Evolutionary conservation across 2,888 invertebrate species (phyloP).

Genomic region (Eupithecia abbreviata): DNA sequence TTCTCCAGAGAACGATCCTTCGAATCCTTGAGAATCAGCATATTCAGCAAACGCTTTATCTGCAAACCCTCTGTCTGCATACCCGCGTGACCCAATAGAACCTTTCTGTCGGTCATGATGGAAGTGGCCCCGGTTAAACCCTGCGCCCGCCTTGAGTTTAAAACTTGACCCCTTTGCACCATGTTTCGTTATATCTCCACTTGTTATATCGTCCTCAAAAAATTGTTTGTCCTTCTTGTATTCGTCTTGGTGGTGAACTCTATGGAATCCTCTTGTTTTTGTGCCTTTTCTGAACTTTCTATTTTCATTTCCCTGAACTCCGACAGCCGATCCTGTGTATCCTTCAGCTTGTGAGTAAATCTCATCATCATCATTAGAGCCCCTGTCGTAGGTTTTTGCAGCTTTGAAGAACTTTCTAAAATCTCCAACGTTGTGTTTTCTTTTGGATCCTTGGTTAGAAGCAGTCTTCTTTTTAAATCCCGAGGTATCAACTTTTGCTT

Average conservation of each 20-base stretch:
- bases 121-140: slow-evolving; percentile 66
- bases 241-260: slow-evolving; percentile 85
- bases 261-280: slow-evolving; percentile 83
- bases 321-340: slow-evolving; percentile 67
- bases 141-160: slow-evolving; percentile 72
- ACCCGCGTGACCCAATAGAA: slow-evolving; percentile 76
- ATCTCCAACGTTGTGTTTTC: slow-evolving; percentile 63
- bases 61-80: slow-evolving; percentile 78
- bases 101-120: slow-evolving; percentile 74
- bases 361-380: slow-evolving; percentile 67
- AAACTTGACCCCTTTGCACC: slow-evolving; percentile 78
- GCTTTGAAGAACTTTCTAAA: slow-evolving; percentile 66
- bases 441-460: slow-evolving; percentile 59
- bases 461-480: slow-evolving; percentile 66
- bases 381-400: slow-evolving; percentile 60
- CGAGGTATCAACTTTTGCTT: slow-evolving; percentile 52
- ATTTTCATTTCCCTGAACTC: slow-evolving; percentile 71
- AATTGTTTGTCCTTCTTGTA: slow-evolving; percentile 84
- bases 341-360: slow-evolving; percentile 71
- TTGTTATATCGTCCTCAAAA: slow-evolving; percentile 83
- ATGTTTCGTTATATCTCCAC: slow-evolving; percentile 77
- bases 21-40: slow-evolving; percentile 74
- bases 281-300: slow-evolving; percentile 82
- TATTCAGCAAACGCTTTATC: slow-evolving; percentile 78
- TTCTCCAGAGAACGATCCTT: slow-evolving; percentile 61